Evolutionary conservation across 2,797 vertebrate species (phyloP), one percentile per base, ranked within the genome.

Genomic region (Stomatorhinus walkeri): DNA sequence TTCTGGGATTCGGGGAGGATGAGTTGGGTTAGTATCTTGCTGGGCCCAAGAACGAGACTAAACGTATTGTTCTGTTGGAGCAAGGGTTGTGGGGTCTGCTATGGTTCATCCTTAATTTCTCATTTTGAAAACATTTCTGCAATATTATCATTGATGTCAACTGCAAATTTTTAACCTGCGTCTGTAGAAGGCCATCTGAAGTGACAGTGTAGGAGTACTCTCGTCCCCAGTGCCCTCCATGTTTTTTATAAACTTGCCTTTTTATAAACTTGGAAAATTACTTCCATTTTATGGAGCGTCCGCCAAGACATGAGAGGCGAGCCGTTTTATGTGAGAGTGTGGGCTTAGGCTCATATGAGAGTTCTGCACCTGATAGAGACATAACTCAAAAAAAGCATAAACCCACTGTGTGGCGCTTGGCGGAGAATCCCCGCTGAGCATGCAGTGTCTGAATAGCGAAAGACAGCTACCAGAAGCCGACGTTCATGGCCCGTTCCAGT

Each of bases 1-100:
- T 99, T 91, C 92, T 98, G 94, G 98, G 98, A 94, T 99, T 99
- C 89, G 98, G 98, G 92, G 98, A 99, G 94, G 98, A 99, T 90
- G 98, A 99, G 96, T 93, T 96, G 93, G 98, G 98, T 99, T 92
- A 93, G 94, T 94, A 88, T 68, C 43, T 49, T 22, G 4, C 10
- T 84, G 48, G 7, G 9, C 3, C 81, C 22, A 24, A 24, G 7
- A n/a, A 22, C 6, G 4, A 46, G n/a, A 46, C 3, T 22, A 2
- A 22, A 49, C 24, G n/a, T 48, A 49, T 22, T 10, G n/a, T 4
- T 40, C 2, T 9, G 36, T 40, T 79, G 72, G 36, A 40, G 16
- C 16, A 9, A n/a, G 16, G 40, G 12, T 7, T 19, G 72, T 19
- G 32, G 12, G 72, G 32, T 76, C 5, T 40, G 68, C 36, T 43